These are phyloP conservation scores for Asbolus verrucosus DNA, from an alignment of 1,140 invertebrate genomes.

Conservation along the genomic window DNA sequence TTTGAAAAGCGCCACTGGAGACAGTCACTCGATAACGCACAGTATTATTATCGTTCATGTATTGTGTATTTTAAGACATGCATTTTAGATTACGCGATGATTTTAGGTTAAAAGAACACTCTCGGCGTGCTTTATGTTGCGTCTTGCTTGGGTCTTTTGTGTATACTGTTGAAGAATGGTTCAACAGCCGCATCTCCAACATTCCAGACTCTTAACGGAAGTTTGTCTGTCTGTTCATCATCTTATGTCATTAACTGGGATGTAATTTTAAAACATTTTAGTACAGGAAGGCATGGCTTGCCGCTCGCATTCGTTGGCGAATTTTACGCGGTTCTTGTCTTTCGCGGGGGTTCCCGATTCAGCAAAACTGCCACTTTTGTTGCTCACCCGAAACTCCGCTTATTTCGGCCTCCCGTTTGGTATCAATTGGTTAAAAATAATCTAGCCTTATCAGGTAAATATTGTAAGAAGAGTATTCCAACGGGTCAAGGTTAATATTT, in stretches of 20 bases:
- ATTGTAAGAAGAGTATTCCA: too few relatives aligned
- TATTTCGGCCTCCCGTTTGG: too few relatives aligned
- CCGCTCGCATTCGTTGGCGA: too few relatives aligned
- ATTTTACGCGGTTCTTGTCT: too few relatives aligned
- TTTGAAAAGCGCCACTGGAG: slow-evolving; percentile 1
- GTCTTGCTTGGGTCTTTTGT: slow-evolving; percentile 41
- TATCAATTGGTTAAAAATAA: too few relatives aligned
- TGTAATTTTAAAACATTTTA: too few relatives aligned
- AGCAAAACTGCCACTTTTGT: too few relatives aligned
- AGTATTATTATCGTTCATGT: background rate
- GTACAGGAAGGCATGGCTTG: too few relatives aligned
- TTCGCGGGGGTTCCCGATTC: too few relatives aligned
- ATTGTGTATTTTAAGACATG: slow-evolving; percentile 31
- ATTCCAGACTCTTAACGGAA: slow-evolving; percentile 47
- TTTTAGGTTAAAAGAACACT: slow-evolving; percentile 27
- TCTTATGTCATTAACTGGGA: slow-evolving; percentile 28
- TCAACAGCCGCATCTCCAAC: slow-evolving; percentile 48
- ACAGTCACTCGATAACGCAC: slow-evolving; percentile 14
- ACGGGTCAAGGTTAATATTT: too few relatives aligned
- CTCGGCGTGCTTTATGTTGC: background rate
- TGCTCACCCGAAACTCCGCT: too few relatives aligned
- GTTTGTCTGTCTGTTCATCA: slow-evolving; percentile 34
- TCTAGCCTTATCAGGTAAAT: too few relatives aligned
- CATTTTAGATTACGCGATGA: slow-evolving; percentile 2
- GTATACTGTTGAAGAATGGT: slow-evolving; percentile 49